Evolutionary conservation across 2,113 vertebrate genomes (phyloP).

Genomic region (Phyllostomus hastatus): DNA sequence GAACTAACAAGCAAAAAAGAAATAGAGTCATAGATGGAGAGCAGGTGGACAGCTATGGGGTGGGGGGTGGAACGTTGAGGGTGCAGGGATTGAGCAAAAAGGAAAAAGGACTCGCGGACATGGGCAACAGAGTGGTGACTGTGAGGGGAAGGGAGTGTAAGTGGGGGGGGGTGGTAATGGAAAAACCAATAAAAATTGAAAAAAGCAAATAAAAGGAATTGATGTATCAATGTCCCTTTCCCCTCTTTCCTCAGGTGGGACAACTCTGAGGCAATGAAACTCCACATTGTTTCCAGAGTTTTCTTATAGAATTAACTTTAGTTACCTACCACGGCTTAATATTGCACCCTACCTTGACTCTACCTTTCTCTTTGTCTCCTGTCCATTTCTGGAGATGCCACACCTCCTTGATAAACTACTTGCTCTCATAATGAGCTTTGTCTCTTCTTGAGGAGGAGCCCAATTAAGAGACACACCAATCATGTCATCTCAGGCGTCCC

Average conservation of each 20-base stretch:
- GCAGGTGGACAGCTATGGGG: too few species aligned
- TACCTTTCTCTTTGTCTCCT: not conserved
- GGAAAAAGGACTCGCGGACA: too few species aligned
- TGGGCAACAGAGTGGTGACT: too few species aligned
- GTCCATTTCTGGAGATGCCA: not conserved
- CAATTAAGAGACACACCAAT: not conserved
- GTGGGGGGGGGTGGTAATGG: too few species aligned
- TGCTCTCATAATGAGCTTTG: not conserved
- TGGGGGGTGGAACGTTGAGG: too few species aligned
- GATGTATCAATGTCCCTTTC: too few species aligned
- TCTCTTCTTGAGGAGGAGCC: not conserved
- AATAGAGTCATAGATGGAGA: too few species aligned
- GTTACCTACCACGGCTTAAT: not conserved
- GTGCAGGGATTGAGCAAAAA: too few species aligned
- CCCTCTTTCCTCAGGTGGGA: not conserved
- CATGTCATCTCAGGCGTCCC: not conserved
- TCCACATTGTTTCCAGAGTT: not conserved
- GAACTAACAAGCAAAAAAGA: too few species aligned
- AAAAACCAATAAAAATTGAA: too few species aligned
- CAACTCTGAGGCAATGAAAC: not conserved
- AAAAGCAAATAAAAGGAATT: not conserved
- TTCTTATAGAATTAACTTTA: not conserved
- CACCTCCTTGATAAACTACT: not conserved
- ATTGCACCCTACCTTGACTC: fast-evolving
- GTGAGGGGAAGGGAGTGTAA: too few species aligned